phyloP scores from a whole-genome alignment of 2,113 vertebrate genomes.

The Ovis canadensis region DNA sequence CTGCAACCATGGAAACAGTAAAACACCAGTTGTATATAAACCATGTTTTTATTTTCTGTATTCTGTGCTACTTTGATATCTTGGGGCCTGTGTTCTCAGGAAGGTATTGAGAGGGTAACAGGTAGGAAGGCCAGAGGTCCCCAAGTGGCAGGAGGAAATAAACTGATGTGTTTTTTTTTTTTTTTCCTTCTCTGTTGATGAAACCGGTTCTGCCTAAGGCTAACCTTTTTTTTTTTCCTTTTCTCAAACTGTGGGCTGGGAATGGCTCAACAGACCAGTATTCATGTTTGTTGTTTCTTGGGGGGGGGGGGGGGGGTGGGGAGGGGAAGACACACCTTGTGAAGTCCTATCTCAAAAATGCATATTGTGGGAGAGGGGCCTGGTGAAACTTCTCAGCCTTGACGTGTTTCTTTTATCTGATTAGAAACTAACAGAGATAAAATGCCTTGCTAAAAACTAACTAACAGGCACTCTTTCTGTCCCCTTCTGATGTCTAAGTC shows the following conservation, averaged over 20 bases:
- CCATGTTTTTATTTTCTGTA: neutral
- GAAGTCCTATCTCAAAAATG: neutral
- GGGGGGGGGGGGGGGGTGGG: accelerated
- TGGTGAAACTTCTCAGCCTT: neutral
- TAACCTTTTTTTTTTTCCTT: neutral
- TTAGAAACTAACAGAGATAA: neutral
- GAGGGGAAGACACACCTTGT: neutral
- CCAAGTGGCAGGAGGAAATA: neutral
- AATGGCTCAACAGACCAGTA: neutral
- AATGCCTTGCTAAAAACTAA: neutral
- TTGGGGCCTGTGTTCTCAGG: neutral
- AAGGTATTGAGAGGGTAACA: neutral
- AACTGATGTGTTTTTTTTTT: neutral
- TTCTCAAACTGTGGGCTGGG: neutral
- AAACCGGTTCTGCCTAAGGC: neutral
- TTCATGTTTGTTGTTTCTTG: neutral
- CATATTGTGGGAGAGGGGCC: neutral
- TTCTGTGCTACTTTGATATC: neutral
- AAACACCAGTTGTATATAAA: neutral
- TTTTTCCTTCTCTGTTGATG: neutral
- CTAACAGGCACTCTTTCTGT: neutral
- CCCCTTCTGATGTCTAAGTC: neutral
- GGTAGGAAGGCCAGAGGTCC: neutral
- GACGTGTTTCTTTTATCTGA: neutral
- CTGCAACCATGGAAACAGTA: neutral